These are phyloP conservation scores for Arnoldichthys spilopterus DNA, from an alignment of 2,797 vertebrate species.

Conservation along the genomic window DNA sequence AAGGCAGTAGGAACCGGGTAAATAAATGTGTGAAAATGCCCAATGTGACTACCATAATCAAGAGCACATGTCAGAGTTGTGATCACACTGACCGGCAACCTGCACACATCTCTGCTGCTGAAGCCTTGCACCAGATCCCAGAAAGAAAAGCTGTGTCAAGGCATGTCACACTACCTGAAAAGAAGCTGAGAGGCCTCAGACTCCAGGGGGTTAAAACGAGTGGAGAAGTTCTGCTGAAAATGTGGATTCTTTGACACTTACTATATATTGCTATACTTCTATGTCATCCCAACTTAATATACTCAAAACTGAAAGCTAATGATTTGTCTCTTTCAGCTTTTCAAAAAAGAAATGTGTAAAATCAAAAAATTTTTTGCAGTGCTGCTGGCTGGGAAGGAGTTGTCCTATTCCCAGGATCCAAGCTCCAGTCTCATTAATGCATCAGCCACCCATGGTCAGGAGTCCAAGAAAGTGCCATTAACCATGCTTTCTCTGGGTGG, in stretches of 20 bases:
- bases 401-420: background rate
- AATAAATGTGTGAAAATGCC: no score
- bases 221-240: background rate
- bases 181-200: no score
- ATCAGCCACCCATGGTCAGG: background rate
- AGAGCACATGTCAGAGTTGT: no score
- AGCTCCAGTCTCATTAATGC: background rate
- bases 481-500: background rate
- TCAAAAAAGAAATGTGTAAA: background rate
- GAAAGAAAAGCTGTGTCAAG: no score
- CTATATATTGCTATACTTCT: background rate
- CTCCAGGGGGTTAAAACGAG: no score
- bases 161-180: no score
- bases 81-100: no score
- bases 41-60: no score
- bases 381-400: background rate
- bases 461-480: conserved; percentile 1
- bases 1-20: no score
- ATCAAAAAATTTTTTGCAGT: background rate
- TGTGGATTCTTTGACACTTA: background rate
- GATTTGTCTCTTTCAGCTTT: background rate
- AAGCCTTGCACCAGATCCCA: no score
- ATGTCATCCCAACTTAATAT: background rate
- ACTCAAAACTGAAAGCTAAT: background rate
- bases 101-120: no score